Evolutionary conservation across 2,888 invertebrate species (phyloP), one percentile per base, ranked within the genome.

Genomic region (Nineta flava): DNA sequence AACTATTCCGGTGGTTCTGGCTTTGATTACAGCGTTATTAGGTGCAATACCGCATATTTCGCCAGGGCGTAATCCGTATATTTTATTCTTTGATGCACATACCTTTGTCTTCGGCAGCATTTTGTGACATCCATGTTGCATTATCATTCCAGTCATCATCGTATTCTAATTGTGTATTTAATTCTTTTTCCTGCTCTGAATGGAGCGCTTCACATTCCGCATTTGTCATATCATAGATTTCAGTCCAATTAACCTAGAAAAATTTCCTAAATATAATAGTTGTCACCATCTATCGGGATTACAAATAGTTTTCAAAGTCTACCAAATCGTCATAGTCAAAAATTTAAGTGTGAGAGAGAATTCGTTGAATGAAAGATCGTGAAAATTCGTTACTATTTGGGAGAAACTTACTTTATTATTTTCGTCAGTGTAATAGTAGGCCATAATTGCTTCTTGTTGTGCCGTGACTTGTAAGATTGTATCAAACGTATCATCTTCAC

Each of bases 351-450:
- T n/a, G n/a, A n/a, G n/a, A n/a, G n/a, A n/a, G n/a, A n/a, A n/a
- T n/a, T n/a, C n/a, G n/a, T n/a, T n/a, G n/a, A n/a, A n/a, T n/a
- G n/a, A n/a, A n/a, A n/a, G n/a, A n/a, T n/a, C n/a, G n/a, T n/a
- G n/a, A n/a, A n/a, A n/a, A n/a, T n/a, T n/a, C n/a, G n/a, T n/a
- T n/a, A n/a, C n/a, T n/a, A 42, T 21, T 26, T 7, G 26, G 7
- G 7, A 10, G 13, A 21, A 17, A n/a, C 60, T 58, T 64, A 81
- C 83, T 73, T 87, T 83, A 65, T 88, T 87, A 59, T 87, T 79
- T 58, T 84, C 82, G 64, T 92, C 91, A 63, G 87, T 79, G 65
- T 92, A 94, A 68, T 93, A 92, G 68, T 87, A 93, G 1, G 91
- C 85, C 73, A 93, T 86, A 9, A 90, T 72, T 0, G 92, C 85